A percentile compares a stretch with the other conserved stretches of the same genome.
phyloP scores from a whole-genome alignment of 2,888 invertebrate genomes.

The Rhorus exstirpatorius region DNA sequence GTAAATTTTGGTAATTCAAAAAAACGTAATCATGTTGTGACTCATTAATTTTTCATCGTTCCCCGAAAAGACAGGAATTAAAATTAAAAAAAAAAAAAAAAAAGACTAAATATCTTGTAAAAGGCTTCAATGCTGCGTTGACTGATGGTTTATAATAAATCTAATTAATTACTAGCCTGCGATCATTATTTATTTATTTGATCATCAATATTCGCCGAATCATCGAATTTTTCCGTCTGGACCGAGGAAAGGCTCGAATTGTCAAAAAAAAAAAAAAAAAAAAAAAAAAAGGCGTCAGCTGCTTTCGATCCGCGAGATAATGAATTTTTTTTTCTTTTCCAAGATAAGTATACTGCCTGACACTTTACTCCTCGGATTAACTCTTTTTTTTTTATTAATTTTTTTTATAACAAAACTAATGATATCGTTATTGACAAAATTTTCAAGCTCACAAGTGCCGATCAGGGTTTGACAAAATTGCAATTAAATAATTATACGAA shows the following conservation, averaged over 20 bases:
- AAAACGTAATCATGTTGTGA: constrained; percentile 45
- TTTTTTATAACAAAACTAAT: background rate
- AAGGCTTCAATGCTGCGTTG: constrained; percentile 40
- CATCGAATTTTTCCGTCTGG: too few species aligned
- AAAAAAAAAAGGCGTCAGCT: constrained; percentile 26
- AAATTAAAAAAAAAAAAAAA: constrained; percentile 19
- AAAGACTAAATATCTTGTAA: constrained; percentile 26
- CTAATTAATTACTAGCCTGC: constrained; percentile 49
- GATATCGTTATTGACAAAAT: background rate
- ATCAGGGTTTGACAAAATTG: too few species aligned
- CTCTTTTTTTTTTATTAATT: background rate
- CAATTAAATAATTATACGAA: too few species aligned
- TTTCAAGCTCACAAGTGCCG: too few species aligned
- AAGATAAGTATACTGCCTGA: constrained; percentile 52
- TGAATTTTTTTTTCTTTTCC: constrained; percentile 35
- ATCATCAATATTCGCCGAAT: background rate
- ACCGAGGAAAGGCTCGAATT: too few species aligned
- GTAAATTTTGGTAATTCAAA: constrained; percentile 57
- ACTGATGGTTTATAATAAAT: constrained; percentile 64
- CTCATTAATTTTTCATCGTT: constrained; percentile 37
- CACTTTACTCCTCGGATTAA: constrained; percentile 2
- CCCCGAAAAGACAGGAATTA: constrained; percentile 34
- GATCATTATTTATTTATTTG: constrained; percentile 18
- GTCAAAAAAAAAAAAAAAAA: too few species aligned
- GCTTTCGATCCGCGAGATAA: constrained; percentile 57